Base-by-base conservation (phyloP, 2,888 invertebrate genomes). In the Dicranocentrus wangi region DNA sequence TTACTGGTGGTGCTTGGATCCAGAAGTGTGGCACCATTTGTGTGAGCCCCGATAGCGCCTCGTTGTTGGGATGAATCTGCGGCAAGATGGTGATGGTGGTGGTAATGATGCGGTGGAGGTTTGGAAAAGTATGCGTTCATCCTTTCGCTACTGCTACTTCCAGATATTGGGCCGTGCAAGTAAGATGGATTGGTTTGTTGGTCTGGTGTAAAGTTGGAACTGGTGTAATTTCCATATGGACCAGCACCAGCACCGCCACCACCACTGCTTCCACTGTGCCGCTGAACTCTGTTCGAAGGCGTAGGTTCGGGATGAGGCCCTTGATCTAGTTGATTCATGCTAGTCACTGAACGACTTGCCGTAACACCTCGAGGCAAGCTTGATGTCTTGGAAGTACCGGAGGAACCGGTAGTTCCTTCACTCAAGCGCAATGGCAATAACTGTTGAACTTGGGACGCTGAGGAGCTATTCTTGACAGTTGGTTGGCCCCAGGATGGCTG, bases 301-400 rank as follows among this genome's bases (percentile, higher is more conserved):
- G 32, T 32, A 7, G 32, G 51, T 58, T 51, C 69, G 1, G 47
- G 60, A 13, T 60, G 69, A 21, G 73, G 82, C 42, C 39, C 8
- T 27, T 58, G 51, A 7, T 86, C 86, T 39, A 81, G 42, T 65
- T 84, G 84, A 27, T 78, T 83, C 32, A 82, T 76, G 51, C 82
- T 85, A 0, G 86, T 82, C 8, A 70, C 79, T 8, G 86, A 86
- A 3, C 85, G 81, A 78, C 85, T 87, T 15, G 85, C 83, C 1
- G 80, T 73, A 15, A 85, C 85, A 0, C 87, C 86, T 39, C 87
- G 78, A 0, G 87, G 87, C 23, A 87, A 81, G 72, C 85, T 86
- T 10, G 86, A 83, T 5, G 86, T 86, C 51, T 87, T 87, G 17
- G 81, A 68, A 0, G 78, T n/a, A 47, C 65, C 13, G 5, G 66